Base-by-base conservation (phyloP, 2,113 vertebrate genomes). In the Edolisoma coerulescens region DNA sequence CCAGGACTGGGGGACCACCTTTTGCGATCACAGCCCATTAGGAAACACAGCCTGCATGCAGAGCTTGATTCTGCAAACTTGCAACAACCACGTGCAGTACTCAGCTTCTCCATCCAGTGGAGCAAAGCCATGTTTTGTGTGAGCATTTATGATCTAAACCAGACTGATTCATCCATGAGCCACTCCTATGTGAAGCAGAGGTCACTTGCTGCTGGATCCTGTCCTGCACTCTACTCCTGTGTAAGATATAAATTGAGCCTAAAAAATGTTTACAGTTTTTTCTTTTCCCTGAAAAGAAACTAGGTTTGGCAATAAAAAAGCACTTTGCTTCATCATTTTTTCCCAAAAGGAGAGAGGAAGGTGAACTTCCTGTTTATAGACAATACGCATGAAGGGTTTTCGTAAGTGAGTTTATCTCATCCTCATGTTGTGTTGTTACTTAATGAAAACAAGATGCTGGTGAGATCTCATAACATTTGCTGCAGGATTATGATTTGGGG, bases 1-100 rank as follows among this genome's bases (percentile, higher is more conserved):
- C 28, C 1, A 0, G 49, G 20, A 32, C 61, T 14, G 12, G 1
- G 1, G 54, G 22, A 37, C 9, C 15, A 27, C 22, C 54, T 41
- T n/a, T 53, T 35, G 44, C 80, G 41, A 26, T 44, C 53, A 7
- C 41, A 47, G 27, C 70, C 68, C 28, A 0, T 7, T 3, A 7
- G 45, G 50, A 84, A 78, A 33, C 37, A 3, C 52, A 59, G 49
- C 37, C 37, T 16, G 37, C 26, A 10, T 8, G 0, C 2, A 27
- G 35, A 68, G 32, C 70, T 35, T 12, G 44, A 24, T 27, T n/a
- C 84, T 47, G 41, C 57, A 45, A 2, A 35, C n/a, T 32, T 22
- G 11, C 44, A 35, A 24, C 56, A 71, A 82, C 56, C 2, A 1
- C 13, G 0, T 33, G 60, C 47, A 47, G 35, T 30, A 23, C 67